Evolutionary conservation across 2,888 invertebrate genomes (phyloP).

Genomic region (Acronicta aceris): DNA sequence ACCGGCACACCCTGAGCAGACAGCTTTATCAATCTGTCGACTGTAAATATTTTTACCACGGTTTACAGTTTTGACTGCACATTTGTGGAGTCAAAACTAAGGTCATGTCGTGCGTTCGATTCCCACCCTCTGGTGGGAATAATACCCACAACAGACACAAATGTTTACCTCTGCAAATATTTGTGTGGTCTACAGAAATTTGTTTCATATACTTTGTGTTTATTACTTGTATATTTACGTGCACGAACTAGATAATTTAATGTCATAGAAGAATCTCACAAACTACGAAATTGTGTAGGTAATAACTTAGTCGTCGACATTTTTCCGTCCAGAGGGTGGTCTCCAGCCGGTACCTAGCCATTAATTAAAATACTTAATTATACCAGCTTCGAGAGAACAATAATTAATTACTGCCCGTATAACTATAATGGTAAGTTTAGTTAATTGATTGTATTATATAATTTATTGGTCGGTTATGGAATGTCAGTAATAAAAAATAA

Average conservation of each 20-base stretch:
- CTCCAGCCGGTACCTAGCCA: slow-evolving; percentile 41
- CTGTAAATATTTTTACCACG: too few species aligned
- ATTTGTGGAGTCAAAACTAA: too few species aligned
- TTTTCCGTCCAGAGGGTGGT: slow-evolving; percentile 45
- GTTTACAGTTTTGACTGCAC: too few species aligned
- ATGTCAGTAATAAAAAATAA: slow-evolving; percentile 34
- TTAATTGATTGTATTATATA: slow-evolving; percentile 64
- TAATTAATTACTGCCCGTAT: slow-evolving; percentile 67
- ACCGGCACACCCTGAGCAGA: too few species aligned
- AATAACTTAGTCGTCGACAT: slow-evolving; percentile 23
- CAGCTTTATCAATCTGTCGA: too few species aligned
- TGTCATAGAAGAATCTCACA: background rate
- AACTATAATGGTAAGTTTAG: slow-evolving; percentile 59
- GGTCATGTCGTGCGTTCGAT: too few species aligned
- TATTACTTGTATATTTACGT: too few species aligned
- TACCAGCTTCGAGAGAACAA: slow-evolving; percentile 53
- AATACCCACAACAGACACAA: too few species aligned
- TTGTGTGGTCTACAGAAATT: too few species aligned
- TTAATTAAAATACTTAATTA: slow-evolving; percentile 70
- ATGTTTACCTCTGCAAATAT: too few species aligned
- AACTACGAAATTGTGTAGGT: background rate
- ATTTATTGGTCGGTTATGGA: slow-evolving; percentile 57
- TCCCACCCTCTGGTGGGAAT: too few species aligned
- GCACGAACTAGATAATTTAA: background rate
- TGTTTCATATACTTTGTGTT: too few species aligned